Evolutionary conservation across 2,797 vertebrate genomes (phyloP), one percentile per base, ranked within the genome.

Genomic region (Sus cebifrons): DNA sequence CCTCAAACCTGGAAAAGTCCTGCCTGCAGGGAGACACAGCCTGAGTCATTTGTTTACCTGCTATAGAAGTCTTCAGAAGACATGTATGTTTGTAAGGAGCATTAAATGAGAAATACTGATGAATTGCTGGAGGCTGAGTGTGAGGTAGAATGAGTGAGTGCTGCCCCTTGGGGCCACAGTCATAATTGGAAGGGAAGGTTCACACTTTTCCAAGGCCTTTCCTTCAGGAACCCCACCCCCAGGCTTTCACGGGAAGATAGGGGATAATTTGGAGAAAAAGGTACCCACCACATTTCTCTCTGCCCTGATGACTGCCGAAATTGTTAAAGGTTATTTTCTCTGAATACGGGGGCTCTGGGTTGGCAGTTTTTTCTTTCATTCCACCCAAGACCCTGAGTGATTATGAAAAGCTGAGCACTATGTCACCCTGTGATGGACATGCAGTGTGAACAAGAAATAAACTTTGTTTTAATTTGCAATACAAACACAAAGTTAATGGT

Each of bases 41-140:
- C 20, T 9, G 20, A 94, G 32, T 20, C 16, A 81, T 92, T 95
- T 94, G 10, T 18, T 94, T 78, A 85, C 23, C 32, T 78, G 23
- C 1, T 17, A 3, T 25, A 54, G 14, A 67, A 91, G 14, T 54
- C n/a, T 90, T 11, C 67, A 58, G 25, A 75, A 71, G 17, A 20
- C 44, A 10, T 27, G 27, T 1, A 82, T 60, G 32, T 20, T 49
- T 85, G 1, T 64, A 65, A 71, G 14, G 32, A 86, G 79, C 40
- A 68, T 79, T 56, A n/a, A 60, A 83, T n/a, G 91, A 86, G 67
- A 88, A 71, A 49, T 78, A 70, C 21, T 93, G 20, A 62, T 82
- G 16, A 73, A n/a, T 74, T 73, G 13, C 16, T 68, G 8, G 36
- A 52, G 64, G 9, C 40, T 29, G 86, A 73, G 6, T 70, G 18